Evolutionary conservation across 2,113 vertebrate genomes (phyloP), one percentile per base, ranked within the genome.

Genomic region (Sardina pilchardus): DNA sequence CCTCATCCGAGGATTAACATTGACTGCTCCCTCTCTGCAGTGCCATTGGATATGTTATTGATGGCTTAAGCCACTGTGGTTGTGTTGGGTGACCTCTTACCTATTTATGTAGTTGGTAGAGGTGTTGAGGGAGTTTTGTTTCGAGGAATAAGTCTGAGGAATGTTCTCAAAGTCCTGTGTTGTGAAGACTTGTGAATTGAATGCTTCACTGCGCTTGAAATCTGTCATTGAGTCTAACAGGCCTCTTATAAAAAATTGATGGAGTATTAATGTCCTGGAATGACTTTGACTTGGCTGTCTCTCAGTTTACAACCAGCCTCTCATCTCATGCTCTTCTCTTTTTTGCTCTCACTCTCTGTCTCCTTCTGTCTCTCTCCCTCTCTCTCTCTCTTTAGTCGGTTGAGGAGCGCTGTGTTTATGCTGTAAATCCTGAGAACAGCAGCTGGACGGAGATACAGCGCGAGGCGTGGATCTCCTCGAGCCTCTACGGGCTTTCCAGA

Each of bases 391-490:
- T 63, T 12, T 45, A 99, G 98, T 94, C 96, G 30, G 96, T 99
- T 89, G 95, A 98, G 92, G 98, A 99, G 92, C 95, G 96, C 12
- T 99, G 98, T 2, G 93, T 96, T 89, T 99, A 99, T 93, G 88
- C 84, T 85, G 95, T 96, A 88, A 98, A 97, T 92, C 93, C 95
- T 0, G 97, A 98, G 78, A 97, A 99, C 90, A 95, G 91, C 90
- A 93, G 93, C 95, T 98, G 97, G 96, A 99, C 98, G 0, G 96
- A 98, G 92, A 96, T 99, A 88, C 96, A 95, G 89, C 95, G 98
- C 88, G 97, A 99, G 89, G 98, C 97, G 89, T 98, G 98, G 97
- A 96, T 99, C 85, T 97, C 98, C 45, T 98, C 98, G 86, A 97
- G 93, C 78, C 92, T 99, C 0, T 98, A 96, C 78, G 98, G 98